These are phyloP conservation scores for Eupithecia dodoneata DNA, from an alignment of 2,888 invertebrate species.

Conservation along the genomic window DNA sequence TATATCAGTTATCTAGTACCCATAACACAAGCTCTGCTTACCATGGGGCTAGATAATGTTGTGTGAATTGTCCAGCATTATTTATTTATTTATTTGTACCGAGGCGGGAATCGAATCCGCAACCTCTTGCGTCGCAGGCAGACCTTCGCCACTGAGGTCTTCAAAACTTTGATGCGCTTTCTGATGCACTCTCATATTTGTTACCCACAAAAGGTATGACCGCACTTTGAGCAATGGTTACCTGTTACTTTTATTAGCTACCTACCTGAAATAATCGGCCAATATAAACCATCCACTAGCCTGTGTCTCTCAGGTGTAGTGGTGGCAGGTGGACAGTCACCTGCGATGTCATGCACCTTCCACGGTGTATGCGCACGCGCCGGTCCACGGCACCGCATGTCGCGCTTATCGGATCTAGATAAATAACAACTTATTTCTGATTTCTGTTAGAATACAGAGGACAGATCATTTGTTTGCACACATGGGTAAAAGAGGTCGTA, in stretches of 20 bases:
- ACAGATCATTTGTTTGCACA: no score
- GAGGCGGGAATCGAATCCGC: no score
- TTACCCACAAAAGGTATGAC: neutral
- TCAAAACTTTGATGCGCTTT: neutral
- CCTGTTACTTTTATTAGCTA: neutral
- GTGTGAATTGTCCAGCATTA: no score
- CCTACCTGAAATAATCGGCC: neutral
- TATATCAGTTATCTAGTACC: no score
- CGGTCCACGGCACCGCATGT: constrained; percentile 61
- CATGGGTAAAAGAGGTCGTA: no score
- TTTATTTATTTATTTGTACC: no score
- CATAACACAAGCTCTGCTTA: no score
- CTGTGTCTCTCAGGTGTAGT: constrained; percentile 37
- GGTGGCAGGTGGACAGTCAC: constrained; percentile 56
- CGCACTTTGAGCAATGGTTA: neutral
- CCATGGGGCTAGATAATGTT: no score
- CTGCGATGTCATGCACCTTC: constrained; percentile 73
- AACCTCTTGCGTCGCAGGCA: no score
- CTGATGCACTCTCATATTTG: neutral
- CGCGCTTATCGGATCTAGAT: constrained; percentile 24
- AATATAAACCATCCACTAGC: constrained; percentile 30
- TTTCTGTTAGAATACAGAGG: neutral
- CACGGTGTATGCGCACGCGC: constrained; percentile 70
- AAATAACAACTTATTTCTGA: constrained; percentile 21
- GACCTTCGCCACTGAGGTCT: neutral